Conservation (phyloP, 2,797 vertebrate genomes). For the Pterois miles region DNA sequence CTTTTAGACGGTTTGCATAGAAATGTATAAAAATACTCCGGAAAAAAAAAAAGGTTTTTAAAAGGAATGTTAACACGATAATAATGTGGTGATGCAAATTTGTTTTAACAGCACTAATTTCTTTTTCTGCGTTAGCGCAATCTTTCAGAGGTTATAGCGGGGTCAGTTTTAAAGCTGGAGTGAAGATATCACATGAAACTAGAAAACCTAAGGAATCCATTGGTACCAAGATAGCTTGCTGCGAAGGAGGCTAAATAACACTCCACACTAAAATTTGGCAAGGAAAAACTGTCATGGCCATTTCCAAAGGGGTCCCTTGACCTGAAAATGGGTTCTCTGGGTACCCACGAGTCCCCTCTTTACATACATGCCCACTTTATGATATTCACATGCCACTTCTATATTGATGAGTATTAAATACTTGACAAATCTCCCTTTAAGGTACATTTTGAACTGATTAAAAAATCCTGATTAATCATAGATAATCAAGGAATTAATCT, state of each 20-base stretch:
- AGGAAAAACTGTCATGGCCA: no score
- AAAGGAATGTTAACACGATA: not conserved
- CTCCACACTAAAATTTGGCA: not conserved
- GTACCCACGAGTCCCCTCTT: no score
- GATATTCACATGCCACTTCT: no score
- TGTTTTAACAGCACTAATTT: no score
- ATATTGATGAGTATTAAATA: not conserved
- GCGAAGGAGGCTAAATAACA: not conserved
- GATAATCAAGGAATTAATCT: no score
- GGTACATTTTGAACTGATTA: not conserved
- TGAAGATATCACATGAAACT: not conserved
- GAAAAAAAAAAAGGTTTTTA: not conserved
- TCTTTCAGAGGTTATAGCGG: no score
- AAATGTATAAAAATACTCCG: not conserved
- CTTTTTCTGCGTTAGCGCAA: no score
- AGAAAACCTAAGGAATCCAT: no score
- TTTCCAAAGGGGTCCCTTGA: no score
- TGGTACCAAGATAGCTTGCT: no score
- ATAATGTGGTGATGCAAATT: not conserved
- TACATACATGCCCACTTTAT: no score
- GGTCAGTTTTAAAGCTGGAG: not conserved
- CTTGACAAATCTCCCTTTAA: not conserved
- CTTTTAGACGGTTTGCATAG: slow-evolving; percentile 34
- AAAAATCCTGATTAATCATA: not conserved
- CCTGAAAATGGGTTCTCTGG: no score